These are phyloP conservation scores for Chloroceryle amazona DNA, from an alignment of 2,797 vertebrate species.

Conservation along the genomic window DNA sequence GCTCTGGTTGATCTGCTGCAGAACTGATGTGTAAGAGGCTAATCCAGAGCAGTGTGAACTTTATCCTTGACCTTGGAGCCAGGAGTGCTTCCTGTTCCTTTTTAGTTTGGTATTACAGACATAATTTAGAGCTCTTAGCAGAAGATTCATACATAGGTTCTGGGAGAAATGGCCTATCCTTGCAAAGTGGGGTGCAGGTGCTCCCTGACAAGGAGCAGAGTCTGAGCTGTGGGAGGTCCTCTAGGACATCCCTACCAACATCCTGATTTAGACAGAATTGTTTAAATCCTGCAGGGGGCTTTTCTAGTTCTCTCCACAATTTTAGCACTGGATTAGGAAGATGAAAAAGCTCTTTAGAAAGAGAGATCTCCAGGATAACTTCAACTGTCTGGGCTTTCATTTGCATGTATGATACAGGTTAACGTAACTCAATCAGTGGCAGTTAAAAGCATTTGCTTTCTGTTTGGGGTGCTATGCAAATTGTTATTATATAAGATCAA, in stretches of 20 bases:
- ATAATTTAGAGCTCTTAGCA: neutral
- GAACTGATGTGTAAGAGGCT: neutral
- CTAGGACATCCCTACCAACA: neutral
- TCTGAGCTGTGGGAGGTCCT: neutral
- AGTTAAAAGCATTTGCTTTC: neutral
- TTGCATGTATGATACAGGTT: neutral
- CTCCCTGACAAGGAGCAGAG: neutral
- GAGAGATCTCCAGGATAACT: neutral
- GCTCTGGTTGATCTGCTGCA: neutral
- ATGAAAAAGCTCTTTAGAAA: neutral
- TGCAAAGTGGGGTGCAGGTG: neutral
- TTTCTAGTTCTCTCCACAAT: neutral
- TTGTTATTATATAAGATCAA: slow-evolving; percentile 15
- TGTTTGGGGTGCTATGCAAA: neutral
- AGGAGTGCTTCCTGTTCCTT: neutral
- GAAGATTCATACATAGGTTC: neutral
- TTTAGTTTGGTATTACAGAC: neutral
- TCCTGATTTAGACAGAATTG: neutral
- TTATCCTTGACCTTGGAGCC: neutral
- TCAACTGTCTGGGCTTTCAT: neutral
- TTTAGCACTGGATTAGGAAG: neutral
- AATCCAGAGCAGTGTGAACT: neutral
- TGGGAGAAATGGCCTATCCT: neutral
- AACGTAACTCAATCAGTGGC: neutral
- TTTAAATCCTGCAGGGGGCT: neutral